Percentiles rank a stretch among this genome's conserved stretches.
Evolutionary conservation across 2,888 invertebrate genomes (phyloP).

Genomic region (Merodon equestris): DNA sequence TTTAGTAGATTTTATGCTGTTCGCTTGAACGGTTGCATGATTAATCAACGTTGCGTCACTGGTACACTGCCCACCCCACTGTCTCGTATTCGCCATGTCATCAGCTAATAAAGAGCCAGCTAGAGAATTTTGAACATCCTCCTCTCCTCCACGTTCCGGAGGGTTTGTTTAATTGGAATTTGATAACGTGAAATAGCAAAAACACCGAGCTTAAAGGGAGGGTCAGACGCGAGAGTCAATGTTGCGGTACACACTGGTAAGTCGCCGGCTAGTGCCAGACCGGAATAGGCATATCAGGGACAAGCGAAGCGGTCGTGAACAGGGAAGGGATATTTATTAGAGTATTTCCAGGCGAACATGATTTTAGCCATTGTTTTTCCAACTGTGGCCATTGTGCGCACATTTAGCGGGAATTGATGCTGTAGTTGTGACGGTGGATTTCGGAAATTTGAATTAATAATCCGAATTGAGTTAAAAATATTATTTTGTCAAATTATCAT

Average conservation of each 20-base stretch:
- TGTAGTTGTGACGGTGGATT: neutral
- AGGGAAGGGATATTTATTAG: conserved; percentile 15
- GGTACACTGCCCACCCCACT: neutral
- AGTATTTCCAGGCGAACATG: conserved; percentile 7
- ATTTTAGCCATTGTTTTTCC: conserved; percentile 4
- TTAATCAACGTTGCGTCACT: conserved; percentile 37
- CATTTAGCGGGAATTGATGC: conserved; percentile 1
- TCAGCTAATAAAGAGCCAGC: conserved; percentile 30
- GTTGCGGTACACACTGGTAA: conserved; percentile 5
- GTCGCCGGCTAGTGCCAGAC: conserved; percentile 6
- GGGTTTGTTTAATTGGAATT: conserved; percentile 55
- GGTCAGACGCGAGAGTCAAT: neutral
- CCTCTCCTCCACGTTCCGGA: conserved; percentile 35
- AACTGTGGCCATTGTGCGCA: neutral
- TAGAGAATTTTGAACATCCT: conserved; percentile 2
- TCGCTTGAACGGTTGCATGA: conserved; percentile 49
- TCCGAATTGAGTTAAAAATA: conserved; percentile 20
- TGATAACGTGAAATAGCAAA: conserved; percentile 31
- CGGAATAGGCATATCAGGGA: neutral
- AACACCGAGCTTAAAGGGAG: too few species aligned
- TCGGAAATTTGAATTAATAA: conserved; percentile 31
- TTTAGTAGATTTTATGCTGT: conserved; percentile 44
- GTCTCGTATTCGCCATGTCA: neutral
- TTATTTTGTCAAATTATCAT: conserved; percentile 35
- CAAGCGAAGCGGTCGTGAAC: conserved; percentile 15